Conservation (phyloP, 2,113 vertebrate genomes). For the Hiodon alosoides region DNA sequence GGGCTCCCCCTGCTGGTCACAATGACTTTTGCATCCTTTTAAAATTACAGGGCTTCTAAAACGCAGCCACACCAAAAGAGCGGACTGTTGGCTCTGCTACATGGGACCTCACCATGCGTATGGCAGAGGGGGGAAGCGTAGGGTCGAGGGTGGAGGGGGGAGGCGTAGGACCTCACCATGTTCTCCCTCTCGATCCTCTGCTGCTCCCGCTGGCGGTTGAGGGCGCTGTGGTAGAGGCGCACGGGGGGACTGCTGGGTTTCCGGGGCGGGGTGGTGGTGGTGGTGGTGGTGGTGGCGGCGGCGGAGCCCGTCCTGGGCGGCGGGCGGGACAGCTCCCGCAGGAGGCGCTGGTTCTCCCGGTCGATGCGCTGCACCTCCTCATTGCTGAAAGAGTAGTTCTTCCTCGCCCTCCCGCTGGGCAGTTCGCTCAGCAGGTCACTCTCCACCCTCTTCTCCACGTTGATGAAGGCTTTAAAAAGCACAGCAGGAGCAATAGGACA, state of each 20-base stretch:
- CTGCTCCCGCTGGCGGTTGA: conserved; percentile 85
- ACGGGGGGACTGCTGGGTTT: conserved; percentile 37
- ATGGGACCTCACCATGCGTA: too few species aligned
- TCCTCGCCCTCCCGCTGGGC: conserved; percentile 48
- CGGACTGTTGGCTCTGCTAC: too few species aligned
- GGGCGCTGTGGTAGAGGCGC: conserved; percentile 72
- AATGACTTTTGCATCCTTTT: background rate
- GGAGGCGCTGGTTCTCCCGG: conserved; percentile 82
- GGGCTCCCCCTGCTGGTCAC: conserved; percentile 7
- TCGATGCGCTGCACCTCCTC: conserved; percentile 82
- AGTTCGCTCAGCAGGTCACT: conserved; percentile 31
- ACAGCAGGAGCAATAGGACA: background rate
- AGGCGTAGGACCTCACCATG: conserved; percentile 65
- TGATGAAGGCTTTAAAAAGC: conserved; percentile 65
- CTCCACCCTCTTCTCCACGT: conserved; percentile 63
- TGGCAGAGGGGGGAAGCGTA: too few species aligned
- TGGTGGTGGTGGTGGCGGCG: conserved; percentile 41
- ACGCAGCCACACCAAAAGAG: too few species aligned
- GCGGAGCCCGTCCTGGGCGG: conserved; percentile 53
- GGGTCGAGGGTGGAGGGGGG: background rate
- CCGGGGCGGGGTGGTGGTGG: conserved; percentile 38
- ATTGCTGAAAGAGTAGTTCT: conserved; percentile 84
- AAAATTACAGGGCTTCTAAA: background rate
- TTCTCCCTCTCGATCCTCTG: conserved; percentile 88
- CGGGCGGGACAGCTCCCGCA: conserved; percentile 72